Evolutionary conservation across 1,140 invertebrate species (phyloP), one percentile per base, ranked within the genome.

Genomic region (Parasteatoda tepidariorum): DNA sequence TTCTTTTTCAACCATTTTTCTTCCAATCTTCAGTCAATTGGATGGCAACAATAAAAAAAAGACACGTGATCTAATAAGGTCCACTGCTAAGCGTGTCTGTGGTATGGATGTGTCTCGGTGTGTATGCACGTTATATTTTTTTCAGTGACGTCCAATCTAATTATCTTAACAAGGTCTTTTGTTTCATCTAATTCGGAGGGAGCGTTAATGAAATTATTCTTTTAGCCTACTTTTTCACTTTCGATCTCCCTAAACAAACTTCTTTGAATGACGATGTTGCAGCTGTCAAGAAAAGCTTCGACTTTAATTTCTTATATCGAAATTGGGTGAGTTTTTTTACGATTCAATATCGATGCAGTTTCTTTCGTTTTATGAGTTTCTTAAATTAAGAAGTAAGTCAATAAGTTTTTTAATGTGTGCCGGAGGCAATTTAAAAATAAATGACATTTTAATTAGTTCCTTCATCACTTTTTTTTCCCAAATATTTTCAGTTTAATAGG

Each of bases 161-260:
- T 74, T 74, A 74, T 61, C 28, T 74, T 61, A 74, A 38, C 55
- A 61, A 38, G n/a, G 9, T 61, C 31, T 61, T 61, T 61, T 18
- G 30, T 24, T 74, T 22, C 33, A 38, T 5, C 9, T 30, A 38
- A 34, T 59, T 18, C n/a, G 48, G 6, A 74, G 22, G 33, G 24
- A 59, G 24, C 28, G 30, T 15, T 74, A 74, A 74, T 74, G 71
- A 61, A 41, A 74, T 74, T 61, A 61, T 61, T 13, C 18, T 48
- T 48, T 13, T 9, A 48, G 38, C 18, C 4, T 18, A 1, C 38
- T 48, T 18, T 48, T 48, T 48, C 38, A 48, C 4, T 48, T 48
- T 4, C 38, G 4, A 48, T 48, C 38, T 18, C 38, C 9, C 9
- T 9, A 48, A 48, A 48, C 18, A 48, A 13, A 48, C 18, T 48